Base-by-base conservation (phyloP, 1,140 invertebrate species). In the Tetranychus urticae region DNA sequence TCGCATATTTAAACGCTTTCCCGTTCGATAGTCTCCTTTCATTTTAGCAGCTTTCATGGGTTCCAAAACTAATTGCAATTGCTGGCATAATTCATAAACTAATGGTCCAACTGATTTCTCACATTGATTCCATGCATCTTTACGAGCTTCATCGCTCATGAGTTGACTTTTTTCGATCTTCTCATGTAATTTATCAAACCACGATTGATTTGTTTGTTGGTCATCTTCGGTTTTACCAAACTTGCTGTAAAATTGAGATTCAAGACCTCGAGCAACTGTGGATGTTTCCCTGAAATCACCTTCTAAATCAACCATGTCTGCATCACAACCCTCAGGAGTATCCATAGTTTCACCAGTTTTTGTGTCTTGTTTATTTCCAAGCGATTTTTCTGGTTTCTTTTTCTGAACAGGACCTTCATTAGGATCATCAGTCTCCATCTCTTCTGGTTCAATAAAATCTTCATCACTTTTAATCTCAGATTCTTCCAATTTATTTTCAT, bases 1-100 rank as follows among this genome's bases (percentile, higher is more conserved):
- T 54, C 91, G 79, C 93, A 99, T 98, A 72, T 98, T 99, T 31
- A 99, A 83, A 39, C 96, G 77, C 66, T 90, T 88, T 6, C 96
- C 96, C 2, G 90, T 97, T 62, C 90, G 79, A 70, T 93, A 99
- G 73, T 98, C 94, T 64, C 89, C 89, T 66, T 85, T 87, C 34
- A 60, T 31, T 65, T 88, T 81, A 0, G 90, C 84, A 0, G 89
- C 85, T 68, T 88, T 83, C 0, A 90, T 93, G 1, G 94, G 94
- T 75, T 98, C 92, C 14, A 99, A 74, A 47, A 98, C 84, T 0
- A 98, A 76, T 57, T 93, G 75, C 37, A 99, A 74, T 69, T 94
- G 85, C 73, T 98, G 92, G 65, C 89, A 91, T 7, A 99, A 75
- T 63, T 96, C 86, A 60, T 89, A 80, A 0, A 93, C 83, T 5